These are phyloP conservation scores for Oxystoma pomonae DNA, from an alignment of 2,888 invertebrate genomes.

Conservation along the genomic window DNA sequence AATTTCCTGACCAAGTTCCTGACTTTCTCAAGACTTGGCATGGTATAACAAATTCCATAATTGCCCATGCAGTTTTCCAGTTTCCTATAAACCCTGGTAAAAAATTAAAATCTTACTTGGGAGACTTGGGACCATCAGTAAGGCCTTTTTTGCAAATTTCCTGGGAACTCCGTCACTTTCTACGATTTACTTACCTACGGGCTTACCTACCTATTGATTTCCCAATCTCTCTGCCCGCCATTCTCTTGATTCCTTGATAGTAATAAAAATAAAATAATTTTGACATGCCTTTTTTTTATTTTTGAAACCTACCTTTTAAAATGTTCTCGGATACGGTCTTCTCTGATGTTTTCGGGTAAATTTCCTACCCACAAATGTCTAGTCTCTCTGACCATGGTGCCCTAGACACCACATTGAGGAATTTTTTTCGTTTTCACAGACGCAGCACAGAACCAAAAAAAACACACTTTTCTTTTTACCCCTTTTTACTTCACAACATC, in stretches of 20 bases:
- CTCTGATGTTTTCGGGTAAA: slow-evolving; percentile 98
- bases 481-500: background rate
- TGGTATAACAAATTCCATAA: too few relatives aligned
- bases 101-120: too few relatives aligned
- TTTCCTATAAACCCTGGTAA: too few relatives aligned
- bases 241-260: background rate
- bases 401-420: slow-evolving; percentile 89
- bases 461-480: slow-evolving; percentile 37
- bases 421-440: slow-evolving; percentile 38
- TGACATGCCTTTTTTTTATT: background rate
- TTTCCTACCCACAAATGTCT: slow-evolving; percentile 99
- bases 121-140: too few relatives aligned
- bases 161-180: too few relatives aligned
- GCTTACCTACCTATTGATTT: too few relatives aligned
- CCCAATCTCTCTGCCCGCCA: background rate
- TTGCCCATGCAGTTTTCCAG: too few relatives aligned
- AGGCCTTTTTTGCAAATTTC: too few relatives aligned
- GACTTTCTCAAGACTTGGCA: too few relatives aligned
- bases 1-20: too few relatives aligned
- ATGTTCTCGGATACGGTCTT: slow-evolving; percentile 95
- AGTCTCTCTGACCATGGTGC: slow-evolving; percentile 99
- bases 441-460: slow-evolving; percentile 3
- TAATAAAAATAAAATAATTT: background rate
- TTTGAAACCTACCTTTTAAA: slow-evolving; percentile 81
- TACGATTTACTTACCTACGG: too few relatives aligned